A percentile compares a stretch with the other conserved stretches of the same genome.
These are phyloP conservation scores for Pleuronectes platessa DNA, from an alignment of 2,113 vertebrate species.

Conservation along the genomic window DNA sequence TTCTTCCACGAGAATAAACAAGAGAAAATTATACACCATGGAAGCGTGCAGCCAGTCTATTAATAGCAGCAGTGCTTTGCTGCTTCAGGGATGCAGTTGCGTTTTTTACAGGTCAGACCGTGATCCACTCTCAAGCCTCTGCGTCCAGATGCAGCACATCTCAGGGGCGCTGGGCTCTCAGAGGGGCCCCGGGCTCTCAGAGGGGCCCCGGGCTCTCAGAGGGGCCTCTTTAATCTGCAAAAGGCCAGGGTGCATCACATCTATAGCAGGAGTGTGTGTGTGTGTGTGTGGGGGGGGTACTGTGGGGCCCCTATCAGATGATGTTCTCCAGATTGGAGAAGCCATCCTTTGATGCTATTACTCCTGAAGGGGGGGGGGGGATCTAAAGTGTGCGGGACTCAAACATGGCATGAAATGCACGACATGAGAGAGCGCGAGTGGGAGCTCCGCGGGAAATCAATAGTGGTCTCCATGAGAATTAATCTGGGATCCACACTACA, in stretches of 20 bases:
- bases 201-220: no score
- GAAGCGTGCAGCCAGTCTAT: conserved; percentile 70
- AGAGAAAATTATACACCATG: conserved; percentile 77
- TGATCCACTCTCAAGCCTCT: conserved; percentile 59
- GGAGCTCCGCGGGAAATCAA: conserved; percentile 61
- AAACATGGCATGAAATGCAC: not conserved
- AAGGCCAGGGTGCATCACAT: conserved; percentile 23
- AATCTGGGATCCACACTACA: conserved; percentile 74
- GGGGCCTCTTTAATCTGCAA: not conserved
- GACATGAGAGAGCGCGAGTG: no score
- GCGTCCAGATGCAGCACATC: conserved; percentile 14
- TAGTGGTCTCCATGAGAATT: conserved; percentile 71
- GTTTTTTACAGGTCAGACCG: conserved; percentile 80
- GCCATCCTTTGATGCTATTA: not conserved
- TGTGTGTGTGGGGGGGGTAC: not conserved
- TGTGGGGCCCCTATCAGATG: not conserved
- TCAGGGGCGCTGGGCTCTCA: conserved; percentile 14
- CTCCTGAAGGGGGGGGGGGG: not conserved
- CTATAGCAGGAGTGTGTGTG: no score
- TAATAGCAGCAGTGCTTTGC: conserved; percentile 75
- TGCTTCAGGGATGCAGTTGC: conserved; percentile 71
- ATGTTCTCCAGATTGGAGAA: not conserved
- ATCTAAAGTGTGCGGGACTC: not conserved
- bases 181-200: not conserved
- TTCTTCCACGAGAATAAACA: conserved; percentile 76